Base-by-base conservation (phyloP, 2,888 invertebrate species). In the Osmoderma eremita region DNA sequence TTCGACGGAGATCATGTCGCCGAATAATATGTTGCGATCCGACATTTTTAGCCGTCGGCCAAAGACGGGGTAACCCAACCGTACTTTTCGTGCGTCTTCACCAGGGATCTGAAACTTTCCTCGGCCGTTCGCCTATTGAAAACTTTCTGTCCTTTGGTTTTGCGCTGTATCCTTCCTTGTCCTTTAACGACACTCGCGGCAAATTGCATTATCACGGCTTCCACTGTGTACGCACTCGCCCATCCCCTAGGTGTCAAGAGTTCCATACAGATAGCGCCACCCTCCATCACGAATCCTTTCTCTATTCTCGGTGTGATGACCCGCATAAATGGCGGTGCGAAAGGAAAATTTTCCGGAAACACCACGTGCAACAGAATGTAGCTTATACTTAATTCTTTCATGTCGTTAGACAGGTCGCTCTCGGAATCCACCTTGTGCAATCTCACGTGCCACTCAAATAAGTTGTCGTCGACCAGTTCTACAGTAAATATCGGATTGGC, bases 211-310 rank as follows among this genome's bases (percentile, higher is more conserved):
- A 94, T 89, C 56, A 94, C 90, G 12, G 94, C 94, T 80, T 94
- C 94, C 15, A 94, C 91, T 0, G 93, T 93, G 79, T 93, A 93
- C 58, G 93, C 93, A 73, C 92, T 92, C 66, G 94, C 93, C 94
- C 94, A 94, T 71, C 94, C 94, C 61, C 92, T 86, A 0, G 94
- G 94, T 15, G 94, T 94, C 66, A 94, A 83, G 68, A 94, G 83
- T 80, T 94, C 94, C 93, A 94, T 94, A 78, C 93, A 93, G 77
- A 94, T 94, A 49, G 94, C 94, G 41, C 94, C 93, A 66, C 93
- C 93, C 83, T 94, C 93, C 94, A 94, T 94, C 20, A 94, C 94
- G 79, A 93, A 94, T 41, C 93, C 94, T 75, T 87, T 88, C 74
- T 88, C 88, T 71, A 88, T 86, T 67, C 86, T 82, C 1, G 88